Evolutionary conservation across 2,797 vertebrate species (phyloP).

Genomic region (Sebastes minor): DNA sequence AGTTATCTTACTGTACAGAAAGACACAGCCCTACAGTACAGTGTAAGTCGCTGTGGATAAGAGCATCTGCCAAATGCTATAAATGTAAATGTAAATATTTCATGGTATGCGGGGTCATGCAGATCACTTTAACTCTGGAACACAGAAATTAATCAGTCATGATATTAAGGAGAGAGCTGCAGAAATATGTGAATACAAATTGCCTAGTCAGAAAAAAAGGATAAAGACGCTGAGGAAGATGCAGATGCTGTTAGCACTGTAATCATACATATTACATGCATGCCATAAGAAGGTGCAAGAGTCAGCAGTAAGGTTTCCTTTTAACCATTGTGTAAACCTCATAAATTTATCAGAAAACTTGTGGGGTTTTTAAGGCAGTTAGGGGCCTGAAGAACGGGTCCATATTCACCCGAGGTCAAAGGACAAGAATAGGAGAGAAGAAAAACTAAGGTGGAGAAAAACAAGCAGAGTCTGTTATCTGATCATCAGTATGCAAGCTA

Average conservation of each 20-base stretch:
- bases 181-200: slow-evolving; percentile 12
- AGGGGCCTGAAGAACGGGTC: background rate
- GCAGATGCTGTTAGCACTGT: background rate
- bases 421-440: background rate
- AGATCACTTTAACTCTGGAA: slow-evolving; percentile 26
- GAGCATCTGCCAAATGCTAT: slow-evolving; percentile 21
- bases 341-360: background rate
- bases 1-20: slow-evolving; percentile 6
- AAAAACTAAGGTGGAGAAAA: background rate
- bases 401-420: background rate
- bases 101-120: slow-evolving; percentile 12
- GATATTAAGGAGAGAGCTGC: slow-evolving; percentile 10
- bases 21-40: background rate
- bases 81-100: slow-evolving; percentile 28
- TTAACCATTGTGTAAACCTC: background rate
- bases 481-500: background rate
- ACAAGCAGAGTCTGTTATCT: background rate
- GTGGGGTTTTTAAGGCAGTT: background rate
- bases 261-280: slow-evolving; percentile 1
- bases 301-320: background rate
- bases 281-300: background rate
- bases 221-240: background rate
- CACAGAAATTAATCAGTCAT: slow-evolving; percentile 25
- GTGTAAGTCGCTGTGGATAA: background rate
- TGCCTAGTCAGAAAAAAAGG: background rate